A percentile compares a stretch with the other conserved stretches of the same genome.
These are phyloP conservation scores for Armadillidium nasatum DNA, from an alignment of 1,140 invertebrate genomes.

Conservation along the genomic window DNA sequence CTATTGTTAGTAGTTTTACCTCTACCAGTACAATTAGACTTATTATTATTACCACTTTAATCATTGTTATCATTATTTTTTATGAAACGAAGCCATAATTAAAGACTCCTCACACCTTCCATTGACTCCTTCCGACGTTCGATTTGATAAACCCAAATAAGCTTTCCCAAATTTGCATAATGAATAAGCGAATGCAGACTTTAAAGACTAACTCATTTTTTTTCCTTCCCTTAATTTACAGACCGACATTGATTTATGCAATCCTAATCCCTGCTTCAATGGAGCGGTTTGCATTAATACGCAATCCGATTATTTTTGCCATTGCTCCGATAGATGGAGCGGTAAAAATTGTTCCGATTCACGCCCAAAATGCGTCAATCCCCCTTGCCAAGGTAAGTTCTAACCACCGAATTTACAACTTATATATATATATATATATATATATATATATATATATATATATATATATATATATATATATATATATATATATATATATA, in stretches of 20 bases:
- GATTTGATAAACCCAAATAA: too few relatives aligned
- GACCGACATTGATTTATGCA: slow-evolving; percentile 61
- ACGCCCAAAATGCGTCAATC: not conserved
- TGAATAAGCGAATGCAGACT: too few relatives aligned
- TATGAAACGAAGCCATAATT: too few relatives aligned
- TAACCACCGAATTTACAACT: not conserved
- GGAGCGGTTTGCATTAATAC: slow-evolving; percentile 66
- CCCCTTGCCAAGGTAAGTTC: not conserved
- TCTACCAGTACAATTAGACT: too few relatives aligned
- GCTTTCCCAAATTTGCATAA: too few relatives aligned
- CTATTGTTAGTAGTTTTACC: too few relatives aligned
- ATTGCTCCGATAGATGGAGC: not conserved
- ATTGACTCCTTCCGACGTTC: too few relatives aligned
- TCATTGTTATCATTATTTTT: too few relatives aligned
- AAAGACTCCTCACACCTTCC: too few relatives aligned
- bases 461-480: slow-evolving; percentile 11
- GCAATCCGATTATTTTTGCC: not conserved
- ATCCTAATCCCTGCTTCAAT: slow-evolving; percentile 72
- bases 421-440: slow-evolving; percentile 15
- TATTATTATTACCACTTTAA: too few relatives aligned
- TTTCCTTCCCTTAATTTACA: not conserved
- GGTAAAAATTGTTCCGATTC: not conserved
- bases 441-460: slow-evolving; percentile 15
- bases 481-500: not conserved
- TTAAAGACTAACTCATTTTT: too few relatives aligned